Evolutionary conservation across 2,113 vertebrate species (phyloP).

Genomic region (Danio rerio): DNA sequence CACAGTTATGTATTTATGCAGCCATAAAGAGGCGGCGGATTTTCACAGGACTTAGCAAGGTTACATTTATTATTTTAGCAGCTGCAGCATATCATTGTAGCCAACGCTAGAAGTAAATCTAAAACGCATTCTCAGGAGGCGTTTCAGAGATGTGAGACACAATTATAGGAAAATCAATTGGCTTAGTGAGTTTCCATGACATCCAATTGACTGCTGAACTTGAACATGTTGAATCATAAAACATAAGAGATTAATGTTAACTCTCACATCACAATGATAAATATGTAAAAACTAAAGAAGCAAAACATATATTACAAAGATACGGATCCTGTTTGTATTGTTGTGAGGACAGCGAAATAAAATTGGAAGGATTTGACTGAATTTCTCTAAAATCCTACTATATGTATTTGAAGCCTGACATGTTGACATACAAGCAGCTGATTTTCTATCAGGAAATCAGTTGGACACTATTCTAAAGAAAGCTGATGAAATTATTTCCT

Average conservation of each 20-base stretch:
- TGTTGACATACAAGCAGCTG: conserved; percentile 31
- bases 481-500: conserved; percentile 1
- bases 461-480: conserved; percentile 10
- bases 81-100: conserved; percentile 13
- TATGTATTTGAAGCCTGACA: not conserved
- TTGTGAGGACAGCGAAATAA: not conserved
- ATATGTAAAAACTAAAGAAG: too few relatives aligned
- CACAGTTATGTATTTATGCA: conserved; percentile 48
- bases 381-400: not conserved
- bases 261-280: not conserved
- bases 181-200: conserved; percentile 29
- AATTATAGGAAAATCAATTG: conserved; percentile 8
- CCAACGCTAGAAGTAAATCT: conserved; percentile 17
- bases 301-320: not conserved
- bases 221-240: not conserved
- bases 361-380: not conserved
- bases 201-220: conserved; percentile 6
- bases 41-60: conserved; percentile 48
- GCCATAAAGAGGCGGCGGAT: conserved; percentile 40
- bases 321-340: not conserved
- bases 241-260: not conserved
- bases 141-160: conserved; percentile 5
- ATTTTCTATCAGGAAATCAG: conserved; percentile 13
- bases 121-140: conserved; percentile 13
- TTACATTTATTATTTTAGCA: conserved; percentile 42